Conservation (phyloP, 2,797 vertebrate genomes). For the Choloepus didactylus region DNA sequence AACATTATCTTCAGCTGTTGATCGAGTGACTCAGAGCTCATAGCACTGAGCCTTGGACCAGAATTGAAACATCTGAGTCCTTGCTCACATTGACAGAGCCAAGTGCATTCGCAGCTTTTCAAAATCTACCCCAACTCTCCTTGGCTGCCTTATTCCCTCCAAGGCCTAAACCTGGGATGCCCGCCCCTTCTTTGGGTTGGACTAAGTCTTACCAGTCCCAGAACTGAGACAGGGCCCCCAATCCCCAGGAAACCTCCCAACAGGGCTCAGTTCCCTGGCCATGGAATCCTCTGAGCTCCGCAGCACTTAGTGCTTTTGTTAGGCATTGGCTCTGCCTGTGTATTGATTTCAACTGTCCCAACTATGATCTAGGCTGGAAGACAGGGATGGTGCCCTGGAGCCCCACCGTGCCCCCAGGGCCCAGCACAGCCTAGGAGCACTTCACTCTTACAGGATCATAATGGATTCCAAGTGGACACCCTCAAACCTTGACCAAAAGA, state of each 20-base stretch:
- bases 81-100: neutral
- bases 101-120: neutral
- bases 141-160: neutral
- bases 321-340: neutral
- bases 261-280: fast-evolving
- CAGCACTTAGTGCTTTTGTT: neutral
- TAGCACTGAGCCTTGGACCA: neutral
- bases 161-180: neutral
- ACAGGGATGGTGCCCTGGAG: neutral
- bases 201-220: neutral
- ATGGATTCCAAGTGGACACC: neutral
- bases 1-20: neutral
- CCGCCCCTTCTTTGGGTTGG: neutral
- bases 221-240: neutral
- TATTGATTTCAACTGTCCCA: neutral
- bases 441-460: neutral
- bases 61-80: neutral
- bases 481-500: neutral
- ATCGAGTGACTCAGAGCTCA: neutral
- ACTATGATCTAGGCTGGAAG: neutral
- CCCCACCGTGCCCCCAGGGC: neutral
- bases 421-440: neutral
- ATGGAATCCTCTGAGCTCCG: neutral
- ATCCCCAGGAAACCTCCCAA: neutral
- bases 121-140: neutral